Conservation (phyloP, 1,140 invertebrate genomes). For the Drosophila sulfurigaster region DNA sequence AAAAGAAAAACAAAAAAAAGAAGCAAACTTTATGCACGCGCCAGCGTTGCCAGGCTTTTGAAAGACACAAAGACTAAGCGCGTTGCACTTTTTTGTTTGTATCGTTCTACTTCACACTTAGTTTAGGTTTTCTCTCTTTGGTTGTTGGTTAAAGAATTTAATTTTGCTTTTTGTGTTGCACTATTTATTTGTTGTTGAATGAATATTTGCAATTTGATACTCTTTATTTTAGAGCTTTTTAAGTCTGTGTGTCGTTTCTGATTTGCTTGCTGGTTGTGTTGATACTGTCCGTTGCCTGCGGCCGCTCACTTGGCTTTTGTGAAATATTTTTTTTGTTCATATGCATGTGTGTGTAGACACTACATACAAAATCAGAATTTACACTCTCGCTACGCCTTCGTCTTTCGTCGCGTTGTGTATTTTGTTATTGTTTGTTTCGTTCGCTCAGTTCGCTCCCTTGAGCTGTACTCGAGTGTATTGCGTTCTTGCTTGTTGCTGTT, state of each 20-base stretch:
- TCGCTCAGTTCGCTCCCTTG: constrained; percentile 26
- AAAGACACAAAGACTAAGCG: constrained; percentile 40
- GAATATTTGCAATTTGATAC: constrained; percentile 4
- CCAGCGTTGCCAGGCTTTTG: constrained; percentile 42
- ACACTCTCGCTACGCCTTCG: constrained; percentile 24
- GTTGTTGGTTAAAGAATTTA: background rate
- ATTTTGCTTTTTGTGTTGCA: constrained; percentile 12
- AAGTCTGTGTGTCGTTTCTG: constrained; percentile 18
- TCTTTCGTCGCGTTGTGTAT: too few relatives aligned
- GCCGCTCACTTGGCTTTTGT: constrained; percentile 44
- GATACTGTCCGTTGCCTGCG: constrained; percentile 44
- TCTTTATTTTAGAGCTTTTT: constrained; percentile 23
- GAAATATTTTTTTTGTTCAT: constrained; percentile 20
- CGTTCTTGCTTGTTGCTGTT: constrained; percentile 19
- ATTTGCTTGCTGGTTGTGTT: constrained; percentile 46
- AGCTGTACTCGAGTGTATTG: constrained; percentile 28
- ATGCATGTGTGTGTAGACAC: background rate
- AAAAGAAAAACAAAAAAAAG: background rate
- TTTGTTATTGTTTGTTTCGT: constrained; percentile 1
- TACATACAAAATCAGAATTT: constrained; percentile 41
- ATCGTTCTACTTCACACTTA: constrained; percentile 23
- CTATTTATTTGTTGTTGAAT: constrained; percentile 33
- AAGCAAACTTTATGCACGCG: constrained; percentile 2
- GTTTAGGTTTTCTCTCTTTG: constrained; percentile 1
- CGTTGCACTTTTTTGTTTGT: constrained; percentile 11